phyloP scores from a whole-genome alignment of 2,113 vertebrate genomes.

The Hippopotamus amphibius region DNA sequence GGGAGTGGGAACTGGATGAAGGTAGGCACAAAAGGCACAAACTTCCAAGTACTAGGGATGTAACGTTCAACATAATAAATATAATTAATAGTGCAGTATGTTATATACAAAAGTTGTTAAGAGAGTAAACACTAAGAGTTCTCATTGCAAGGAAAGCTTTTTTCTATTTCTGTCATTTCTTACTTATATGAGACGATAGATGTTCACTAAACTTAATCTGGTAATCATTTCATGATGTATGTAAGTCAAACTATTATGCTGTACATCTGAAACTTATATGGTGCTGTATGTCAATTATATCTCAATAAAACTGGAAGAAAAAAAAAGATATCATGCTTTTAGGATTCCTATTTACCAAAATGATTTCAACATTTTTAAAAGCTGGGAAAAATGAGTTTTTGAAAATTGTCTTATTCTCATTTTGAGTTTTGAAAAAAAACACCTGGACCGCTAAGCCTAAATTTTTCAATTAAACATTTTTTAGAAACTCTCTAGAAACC shows the following conservation, averaged over 20 bases:
- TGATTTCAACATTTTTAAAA: conserved; percentile 43
- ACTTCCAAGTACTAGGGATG: background rate
- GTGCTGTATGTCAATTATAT: background rate
- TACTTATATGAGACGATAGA: no score
- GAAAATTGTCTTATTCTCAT: background rate
- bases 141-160: background rate
- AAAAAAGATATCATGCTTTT: background rate
- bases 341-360: background rate
- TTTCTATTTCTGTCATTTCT: no score
- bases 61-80: background rate
- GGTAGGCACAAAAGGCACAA: background rate
- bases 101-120: background rate
- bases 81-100: no score
- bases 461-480: background rate
- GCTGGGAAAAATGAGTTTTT: background rate
- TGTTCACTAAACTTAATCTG: no score
- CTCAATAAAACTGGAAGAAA: background rate
- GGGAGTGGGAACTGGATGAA: background rate
- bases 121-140: background rate
- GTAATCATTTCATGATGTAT: no score
- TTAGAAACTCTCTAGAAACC: background rate
- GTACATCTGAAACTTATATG: background rate
- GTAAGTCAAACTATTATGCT: background rate
- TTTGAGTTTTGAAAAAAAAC: background rate
- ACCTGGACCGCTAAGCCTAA: background rate